These are phyloP conservation scores for Apis florea DNA, from an alignment of 1,140 invertebrate species.

Conservation along the genomic window DNA sequence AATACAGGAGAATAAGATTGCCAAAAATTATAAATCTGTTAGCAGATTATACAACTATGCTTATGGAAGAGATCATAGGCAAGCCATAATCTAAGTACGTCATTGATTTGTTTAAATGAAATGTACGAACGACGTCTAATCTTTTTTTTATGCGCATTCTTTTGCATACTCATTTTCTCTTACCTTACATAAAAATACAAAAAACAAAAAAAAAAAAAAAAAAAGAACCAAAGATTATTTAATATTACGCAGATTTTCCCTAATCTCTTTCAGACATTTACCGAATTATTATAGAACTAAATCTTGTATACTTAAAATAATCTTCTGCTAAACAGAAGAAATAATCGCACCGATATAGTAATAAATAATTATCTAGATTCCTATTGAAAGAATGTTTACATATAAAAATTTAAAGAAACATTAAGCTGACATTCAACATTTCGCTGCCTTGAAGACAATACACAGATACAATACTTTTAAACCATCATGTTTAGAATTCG, in stretches of 20 bases:
- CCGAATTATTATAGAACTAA: conserved; percentile 55
- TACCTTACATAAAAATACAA: conserved; percentile 28
- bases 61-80: conserved; percentile 61
- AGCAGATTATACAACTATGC: conserved; percentile 64
- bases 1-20: conserved; percentile 49
- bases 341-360: conserved; percentile 60
- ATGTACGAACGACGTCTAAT: conserved; percentile 43
- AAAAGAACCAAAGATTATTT: conserved; percentile 11
- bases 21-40: conserved; percentile 50
- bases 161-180: conserved; percentile 3
- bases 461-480: conserved; percentile 64
- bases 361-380: conserved; percentile 64
- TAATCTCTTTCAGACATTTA: conserved; percentile 54
- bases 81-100: conserved; percentile 67
- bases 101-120: conserved; percentile 49
- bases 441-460: conserved; percentile 61
- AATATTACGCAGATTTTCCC: conserved; percentile 53
- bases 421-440: conserved; percentile 62
- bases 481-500: conserved; percentile 59
- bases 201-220: conserved; percentile 8
- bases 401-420: conserved; percentile 63
- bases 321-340: conserved; percentile 53
- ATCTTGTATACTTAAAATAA: conserved; percentile 59
- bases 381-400: conserved; percentile 60
- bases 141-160: conserved; percentile 1